Evolutionary conservation across 2,888 invertebrate species (phyloP).

Genomic region (Trimorus sp.): DNA sequence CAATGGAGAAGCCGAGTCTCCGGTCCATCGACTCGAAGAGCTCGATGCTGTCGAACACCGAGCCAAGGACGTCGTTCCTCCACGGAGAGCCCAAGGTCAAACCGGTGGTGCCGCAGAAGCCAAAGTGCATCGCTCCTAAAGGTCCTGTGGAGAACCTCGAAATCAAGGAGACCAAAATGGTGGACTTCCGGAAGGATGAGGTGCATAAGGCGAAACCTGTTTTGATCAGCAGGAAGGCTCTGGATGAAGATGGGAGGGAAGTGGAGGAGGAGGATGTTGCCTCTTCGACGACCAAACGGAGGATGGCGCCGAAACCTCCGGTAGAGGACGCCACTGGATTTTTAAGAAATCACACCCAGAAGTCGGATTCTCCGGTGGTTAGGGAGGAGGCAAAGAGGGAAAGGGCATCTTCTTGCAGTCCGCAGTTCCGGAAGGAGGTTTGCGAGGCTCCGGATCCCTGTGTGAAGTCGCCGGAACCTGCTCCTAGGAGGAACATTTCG

Average conservation of each 20-base stretch:
- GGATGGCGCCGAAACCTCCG: conserved; percentile 88
- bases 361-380: conserved; percentile 87
- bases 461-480: conserved; percentile 83
- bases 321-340: conserved; percentile 61
- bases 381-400: conserved; percentile 90
- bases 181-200: conserved; percentile 23
- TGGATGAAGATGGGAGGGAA: conserved; percentile 68
- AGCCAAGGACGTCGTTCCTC: conserved; percentile 87
- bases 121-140: conserved; percentile 82
- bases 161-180: not conserved
- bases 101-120: conserved; percentile 89
- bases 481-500: conserved; percentile 87
- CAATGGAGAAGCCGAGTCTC: conserved; percentile 82
- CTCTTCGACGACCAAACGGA: conserved; percentile 86
- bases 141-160: conserved; percentile 23
- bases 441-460: conserved; percentile 79
- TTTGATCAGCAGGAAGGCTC: conserved; percentile 50
- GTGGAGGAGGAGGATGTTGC: conserved; percentile 71
- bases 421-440: conserved; percentile 83
- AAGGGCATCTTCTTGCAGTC: conserved; percentile 85
- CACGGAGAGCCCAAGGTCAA: conserved; percentile 86
- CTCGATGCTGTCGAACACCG: conserved; percentile 79
- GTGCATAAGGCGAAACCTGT: conserved; percentile 27
- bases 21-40: conserved; percentile 21
- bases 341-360: too few relatives aligned